These are phyloP conservation scores for Alfaro cultratus DNA, from an alignment of 2,797 vertebrate genomes.

Conservation along the genomic window DNA sequence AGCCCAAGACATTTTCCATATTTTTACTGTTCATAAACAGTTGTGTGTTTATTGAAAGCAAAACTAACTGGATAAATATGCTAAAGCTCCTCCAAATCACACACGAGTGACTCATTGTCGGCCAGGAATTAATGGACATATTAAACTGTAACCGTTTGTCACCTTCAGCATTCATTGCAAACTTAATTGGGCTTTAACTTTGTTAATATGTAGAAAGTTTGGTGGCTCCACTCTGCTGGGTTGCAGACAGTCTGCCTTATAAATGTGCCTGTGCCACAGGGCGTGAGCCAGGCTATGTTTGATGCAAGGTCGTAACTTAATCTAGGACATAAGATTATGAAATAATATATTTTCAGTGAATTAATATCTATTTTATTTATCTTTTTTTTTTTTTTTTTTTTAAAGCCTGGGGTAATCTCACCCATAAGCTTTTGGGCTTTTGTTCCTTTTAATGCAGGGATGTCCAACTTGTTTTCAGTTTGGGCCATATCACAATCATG, in stretches of 20 bases:
- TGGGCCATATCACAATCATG: too few species aligned
- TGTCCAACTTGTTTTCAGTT: too few species aligned
- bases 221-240: conserved; percentile 23
- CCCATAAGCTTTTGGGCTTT: neutral
- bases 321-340: too few species aligned
- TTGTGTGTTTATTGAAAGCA: neutral
- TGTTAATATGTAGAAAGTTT: too few species aligned
- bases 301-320: too few species aligned
- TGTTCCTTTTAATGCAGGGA: neutral
- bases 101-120: neutral
- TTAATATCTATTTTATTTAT: too few species aligned
- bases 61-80: neutral
- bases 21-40: neutral
- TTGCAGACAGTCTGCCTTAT: too few species aligned
- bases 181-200: neutral
- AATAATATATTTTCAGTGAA: too few species aligned
- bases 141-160: neutral
- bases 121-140: neutral
- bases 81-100: neutral
- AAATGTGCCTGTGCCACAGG: too few species aligned
- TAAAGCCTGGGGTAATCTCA: neutral
- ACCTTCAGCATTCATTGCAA: neutral
- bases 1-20: neutral
- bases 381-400: too few species aligned
- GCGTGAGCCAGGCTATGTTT: too few species aligned